Evolutionary conservation across 2,797 vertebrate species (phyloP).

Genomic region (Cirrhinus molitorella): DNA sequence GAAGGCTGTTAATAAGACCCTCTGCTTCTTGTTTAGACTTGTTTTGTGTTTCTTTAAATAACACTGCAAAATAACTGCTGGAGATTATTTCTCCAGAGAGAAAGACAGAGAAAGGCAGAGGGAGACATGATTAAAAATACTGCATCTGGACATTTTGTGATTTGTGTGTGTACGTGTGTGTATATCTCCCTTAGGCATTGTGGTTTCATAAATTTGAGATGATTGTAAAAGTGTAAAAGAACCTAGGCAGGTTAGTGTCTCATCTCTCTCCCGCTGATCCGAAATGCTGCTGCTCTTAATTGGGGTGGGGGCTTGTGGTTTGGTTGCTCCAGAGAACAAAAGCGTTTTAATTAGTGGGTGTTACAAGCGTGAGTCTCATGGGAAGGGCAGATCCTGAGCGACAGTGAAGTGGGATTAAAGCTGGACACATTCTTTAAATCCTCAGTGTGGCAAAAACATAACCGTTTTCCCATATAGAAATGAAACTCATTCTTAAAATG

Average conservation of each 20-base stretch:
- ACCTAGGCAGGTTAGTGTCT: constrained; percentile 28
- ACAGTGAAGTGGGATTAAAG: constrained; percentile 46
- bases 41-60: constrained; percentile 60
- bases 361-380: constrained; percentile 70
- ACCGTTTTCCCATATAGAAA: not conserved
- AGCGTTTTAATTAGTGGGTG: constrained; percentile 78
- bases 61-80: constrained; percentile 49
- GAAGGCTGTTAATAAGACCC: constrained; percentile 38
- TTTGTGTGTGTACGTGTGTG: constrained; percentile 60
- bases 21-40: constrained; percentile 54
- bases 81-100: constrained; percentile 52
- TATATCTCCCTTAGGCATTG: constrained; percentile 33
- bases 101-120: constrained; percentile 36
- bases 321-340: constrained; percentile 71
- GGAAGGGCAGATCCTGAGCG: constrained; percentile 62
- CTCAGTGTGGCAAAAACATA: constrained; percentile 14
- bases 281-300: constrained; percentile 75
- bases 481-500: not conserved
- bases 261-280: constrained; percentile 45
- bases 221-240: constrained; percentile 72
- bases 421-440: constrained; percentile 49
- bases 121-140: constrained; percentile 6
- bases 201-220: constrained; percentile 65
- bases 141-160: not conserved
- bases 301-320: constrained; percentile 74